These are phyloP conservation scores for Cyclina sinensis DNA, from an alignment of 1,140 invertebrate genomes.

Conservation along the genomic window DNA sequence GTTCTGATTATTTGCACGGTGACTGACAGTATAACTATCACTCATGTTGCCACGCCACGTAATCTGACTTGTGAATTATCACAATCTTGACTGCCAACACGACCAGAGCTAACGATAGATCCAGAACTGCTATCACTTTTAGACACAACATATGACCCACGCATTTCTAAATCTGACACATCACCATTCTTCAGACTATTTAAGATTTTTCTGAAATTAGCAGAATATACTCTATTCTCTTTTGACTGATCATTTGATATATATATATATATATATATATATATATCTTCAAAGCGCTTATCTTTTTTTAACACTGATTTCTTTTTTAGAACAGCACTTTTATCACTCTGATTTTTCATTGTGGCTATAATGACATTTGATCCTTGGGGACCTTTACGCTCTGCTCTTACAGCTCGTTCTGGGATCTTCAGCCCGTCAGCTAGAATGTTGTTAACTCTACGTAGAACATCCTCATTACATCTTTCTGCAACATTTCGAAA, in stretches of 20 bases:
- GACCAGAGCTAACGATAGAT: no score
- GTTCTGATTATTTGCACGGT: no score
- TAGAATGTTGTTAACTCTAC: neutral
- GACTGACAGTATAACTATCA: no score
- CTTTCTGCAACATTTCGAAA: neutral
- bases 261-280: no score
- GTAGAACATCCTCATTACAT: neutral
- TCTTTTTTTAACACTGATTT: neutral
- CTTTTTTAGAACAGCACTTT: neutral
- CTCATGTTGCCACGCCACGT: no score
- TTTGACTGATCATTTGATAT: neutral
- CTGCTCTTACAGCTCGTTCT: neutral
- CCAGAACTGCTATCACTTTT: no score
- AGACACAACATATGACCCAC: neutral
- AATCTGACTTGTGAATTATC: no score
- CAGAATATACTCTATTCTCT: neutral
- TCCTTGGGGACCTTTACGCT: neutral
- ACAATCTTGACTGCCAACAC: no score
- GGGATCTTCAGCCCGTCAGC: neutral
- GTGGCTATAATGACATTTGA: neutral
- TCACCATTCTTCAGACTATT: neutral
- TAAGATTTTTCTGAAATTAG: neutral
- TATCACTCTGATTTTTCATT: neutral
- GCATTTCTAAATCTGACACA: neutral
- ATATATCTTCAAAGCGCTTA: neutral